These are phyloP conservation scores for Phataginus tricuspis DNA, from an alignment of 2,797 vertebrate species.

Conservation along the genomic window DNA sequence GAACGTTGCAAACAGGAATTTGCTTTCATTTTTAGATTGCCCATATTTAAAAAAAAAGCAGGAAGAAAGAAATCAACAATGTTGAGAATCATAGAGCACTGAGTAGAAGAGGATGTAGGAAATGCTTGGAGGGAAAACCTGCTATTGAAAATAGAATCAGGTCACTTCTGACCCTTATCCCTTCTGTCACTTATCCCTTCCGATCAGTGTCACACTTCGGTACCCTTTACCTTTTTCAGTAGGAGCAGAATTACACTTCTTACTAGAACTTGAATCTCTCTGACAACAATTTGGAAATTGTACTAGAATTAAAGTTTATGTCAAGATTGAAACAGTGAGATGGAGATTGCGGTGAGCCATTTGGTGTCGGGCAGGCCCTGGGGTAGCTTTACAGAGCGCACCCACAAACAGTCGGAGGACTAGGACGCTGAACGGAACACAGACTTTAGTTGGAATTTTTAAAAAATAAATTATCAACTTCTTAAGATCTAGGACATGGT, in stretches of 20 bases:
- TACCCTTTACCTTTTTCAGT: slow-evolving; percentile 39
- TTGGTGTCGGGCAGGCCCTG: slow-evolving; percentile 50
- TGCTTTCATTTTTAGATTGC: slow-evolving; percentile 46
- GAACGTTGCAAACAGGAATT: slow-evolving; percentile 70
- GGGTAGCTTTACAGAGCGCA: slow-evolving; percentile 72
- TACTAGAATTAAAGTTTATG: slow-evolving; percentile 60
- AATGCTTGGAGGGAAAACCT: neutral
- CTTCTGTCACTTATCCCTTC: slow-evolving; percentile 15
- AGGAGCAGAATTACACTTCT: slow-evolving; percentile 50
- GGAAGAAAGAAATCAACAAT: slow-evolving; percentile 38
- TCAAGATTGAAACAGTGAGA: slow-evolving; percentile 44
- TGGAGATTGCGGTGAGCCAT: neutral
- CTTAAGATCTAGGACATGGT: slow-evolving; percentile 84
- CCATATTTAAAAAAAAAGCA: slow-evolving; percentile 47
- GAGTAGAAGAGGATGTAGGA: neutral
- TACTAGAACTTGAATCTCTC: slow-evolving; percentile 50
- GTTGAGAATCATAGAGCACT: slow-evolving; percentile 20
- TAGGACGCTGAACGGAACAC: slow-evolving; percentile 77
- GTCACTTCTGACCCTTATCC: slow-evolving; percentile 34
- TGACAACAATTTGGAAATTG: slow-evolving; percentile 69
- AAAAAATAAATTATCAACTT: slow-evolving; percentile 85
- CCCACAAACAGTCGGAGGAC: slow-evolving; percentile 80
- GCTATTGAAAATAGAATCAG: slow-evolving; percentile 21
- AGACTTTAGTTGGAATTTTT: slow-evolving; percentile 73
- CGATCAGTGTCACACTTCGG: slow-evolving; percentile 49